phyloP scores from a whole-genome alignment of 2,888 invertebrate genomes.

The Lochmaea capreae region DNA sequence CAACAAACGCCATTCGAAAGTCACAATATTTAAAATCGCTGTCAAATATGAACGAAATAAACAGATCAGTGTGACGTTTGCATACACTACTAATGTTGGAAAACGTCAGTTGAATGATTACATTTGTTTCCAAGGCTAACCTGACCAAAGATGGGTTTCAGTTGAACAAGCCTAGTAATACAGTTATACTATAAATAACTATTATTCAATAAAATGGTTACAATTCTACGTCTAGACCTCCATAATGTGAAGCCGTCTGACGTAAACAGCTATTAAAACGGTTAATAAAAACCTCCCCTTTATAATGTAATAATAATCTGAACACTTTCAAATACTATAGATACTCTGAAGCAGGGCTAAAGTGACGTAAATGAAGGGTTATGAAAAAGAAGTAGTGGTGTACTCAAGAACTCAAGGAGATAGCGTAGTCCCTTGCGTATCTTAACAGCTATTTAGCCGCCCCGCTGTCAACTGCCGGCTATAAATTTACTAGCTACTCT shows the following conservation, averaged over 20 bases:
- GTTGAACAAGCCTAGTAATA: no score
- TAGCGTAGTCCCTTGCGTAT: conserved; percentile 48
- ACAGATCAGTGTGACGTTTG: no score
- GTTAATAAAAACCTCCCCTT: neutral
- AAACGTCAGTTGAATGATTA: no score
- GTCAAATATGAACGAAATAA: no score
- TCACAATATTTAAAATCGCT: no score
- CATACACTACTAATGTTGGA: no score
- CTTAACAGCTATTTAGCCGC: conserved; percentile 59
- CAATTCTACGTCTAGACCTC: neutral
- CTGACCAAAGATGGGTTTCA: no score
- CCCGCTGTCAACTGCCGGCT: conserved; percentile 54
- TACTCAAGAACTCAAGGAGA: conserved; percentile 32
- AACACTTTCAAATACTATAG: conserved; percentile 3
- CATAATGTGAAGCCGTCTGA: neutral
- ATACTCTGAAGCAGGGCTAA: conserved; percentile 3
- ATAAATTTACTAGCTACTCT: conserved; percentile 55
- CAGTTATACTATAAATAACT: no score
- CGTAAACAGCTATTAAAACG: neutral
- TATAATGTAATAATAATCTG: conserved; percentile 3
- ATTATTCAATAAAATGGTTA: no score
- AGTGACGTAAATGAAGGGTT: conserved; percentile 41
- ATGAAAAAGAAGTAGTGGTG: conserved; percentile 49
- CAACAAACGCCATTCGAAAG: no score
- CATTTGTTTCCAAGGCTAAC: no score